Evolutionary conservation across 2,113 vertebrate genomes (phyloP), one percentile per base, ranked within the genome.

Genomic region (Isichthys henryi): DNA sequence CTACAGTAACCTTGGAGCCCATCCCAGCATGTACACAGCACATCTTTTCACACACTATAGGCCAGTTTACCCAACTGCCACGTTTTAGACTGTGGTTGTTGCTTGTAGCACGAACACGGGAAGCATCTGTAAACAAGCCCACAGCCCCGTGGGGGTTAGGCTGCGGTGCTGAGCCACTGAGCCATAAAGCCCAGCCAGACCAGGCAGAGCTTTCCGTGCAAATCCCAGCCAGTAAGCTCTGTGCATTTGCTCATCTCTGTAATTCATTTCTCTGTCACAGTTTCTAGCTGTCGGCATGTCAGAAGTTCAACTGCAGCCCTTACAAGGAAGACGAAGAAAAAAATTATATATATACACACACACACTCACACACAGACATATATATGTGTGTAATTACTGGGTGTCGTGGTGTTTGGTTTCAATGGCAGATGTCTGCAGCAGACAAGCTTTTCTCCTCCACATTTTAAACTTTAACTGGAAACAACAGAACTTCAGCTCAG

Each of bases 331-430:
- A 56, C 1, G 6, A 56, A 56, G 52, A 21, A 21, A 6, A 56
- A 56, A 56, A 53, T 19, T 52, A 52, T 52, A 15, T 52, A 56
- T 19, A 53, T 19, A 56, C 52, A 21, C 19, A 21, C 19, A 56
- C 53, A 21, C 52, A 17, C 52, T 0, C 19, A 21, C 53, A 58
- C 53, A 58, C 53, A 23, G 5, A 23, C 21, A 58, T 58, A 58
- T 58, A 58, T 62, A 9, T 62, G 10, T 43, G 86, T 39, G 88
- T 86, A 82, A 88, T 74, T 82, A 89, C 13, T 88, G n/a, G n/a
- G 58, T 31, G 80, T 87, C 35, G n/a, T 82, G 7, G 88, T 62
- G 86, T 88, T 88, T 89, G 89, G 46, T 31, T 87, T 27, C 74
- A 21, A 50, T 21, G 15, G 35, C 11, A 66, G 58, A 48, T 39